Percentiles rank a stretch among this genome's conserved stretches.
Conservation (phyloP, 2,797 vertebrate species). For the Enteromius trimaculatus region DNA sequence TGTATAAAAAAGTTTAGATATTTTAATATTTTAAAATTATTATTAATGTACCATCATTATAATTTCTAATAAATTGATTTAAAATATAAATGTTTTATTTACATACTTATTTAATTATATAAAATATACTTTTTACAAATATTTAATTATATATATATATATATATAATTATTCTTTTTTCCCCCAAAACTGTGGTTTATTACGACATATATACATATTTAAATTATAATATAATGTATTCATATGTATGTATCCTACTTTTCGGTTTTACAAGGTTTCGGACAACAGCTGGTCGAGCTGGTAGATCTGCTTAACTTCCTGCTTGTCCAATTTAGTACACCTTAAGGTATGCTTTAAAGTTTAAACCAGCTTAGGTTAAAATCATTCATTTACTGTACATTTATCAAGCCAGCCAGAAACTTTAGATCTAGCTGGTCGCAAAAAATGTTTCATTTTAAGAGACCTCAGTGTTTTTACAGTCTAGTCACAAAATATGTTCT, state of each 20-base stretch:
- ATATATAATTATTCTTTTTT: too few species aligned
- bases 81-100: background rate
- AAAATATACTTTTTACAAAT: background rate
- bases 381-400: background rate
- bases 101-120: background rate
- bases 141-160: background rate
- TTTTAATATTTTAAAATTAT: too few species aligned
- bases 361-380: background rate
- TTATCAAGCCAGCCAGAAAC: background rate
- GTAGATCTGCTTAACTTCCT: background rate
- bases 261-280: background rate
- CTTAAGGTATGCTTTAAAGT: background rate
- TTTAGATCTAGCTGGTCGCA: background rate
- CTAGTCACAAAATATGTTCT: constrained; percentile 17
- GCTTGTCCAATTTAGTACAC: background rate
- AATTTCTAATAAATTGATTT: background rate
- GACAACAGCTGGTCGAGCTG: background rate
- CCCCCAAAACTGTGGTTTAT: background rate
- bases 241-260: too few species aligned
- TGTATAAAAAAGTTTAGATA: too few species aligned
- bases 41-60: background rate
- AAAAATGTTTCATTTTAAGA: background rate
- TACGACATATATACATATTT: background rate
- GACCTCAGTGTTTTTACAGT: constrained; percentile 4
- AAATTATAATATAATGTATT: background rate